These are phyloP conservation scores for Agapornis canus DNA, from an alignment of 2,797 vertebrate species.

Conservation along the genomic window DNA sequence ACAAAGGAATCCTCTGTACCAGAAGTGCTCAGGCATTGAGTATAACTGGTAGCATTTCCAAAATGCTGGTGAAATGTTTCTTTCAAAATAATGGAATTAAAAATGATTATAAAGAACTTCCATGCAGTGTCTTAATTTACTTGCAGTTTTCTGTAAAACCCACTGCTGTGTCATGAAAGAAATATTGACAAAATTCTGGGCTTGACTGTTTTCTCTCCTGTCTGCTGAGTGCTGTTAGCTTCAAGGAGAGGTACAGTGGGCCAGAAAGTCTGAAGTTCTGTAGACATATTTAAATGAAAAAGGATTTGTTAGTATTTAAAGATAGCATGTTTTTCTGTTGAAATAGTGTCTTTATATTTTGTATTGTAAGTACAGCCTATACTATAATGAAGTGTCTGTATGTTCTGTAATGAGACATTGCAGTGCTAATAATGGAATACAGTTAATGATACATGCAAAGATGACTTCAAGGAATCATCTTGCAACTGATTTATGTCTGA, in stretches of 20 bases:
- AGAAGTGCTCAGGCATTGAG: background rate
- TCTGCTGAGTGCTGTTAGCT: background rate
- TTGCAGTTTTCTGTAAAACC: background rate
- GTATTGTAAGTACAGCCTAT: background rate
- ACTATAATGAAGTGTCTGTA: background rate
- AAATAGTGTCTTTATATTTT: background rate
- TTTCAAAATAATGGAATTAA: background rate
- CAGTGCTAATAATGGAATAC: background rate
- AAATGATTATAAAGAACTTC: accelerated
- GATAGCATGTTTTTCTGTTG: background rate
- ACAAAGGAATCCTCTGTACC: background rate
- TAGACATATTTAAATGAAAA: background rate
- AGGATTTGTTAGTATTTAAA: background rate
- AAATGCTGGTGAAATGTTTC: background rate
- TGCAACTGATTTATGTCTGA: background rate
- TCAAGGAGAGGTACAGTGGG: background rate
- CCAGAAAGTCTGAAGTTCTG: background rate
- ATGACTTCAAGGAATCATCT: background rate
- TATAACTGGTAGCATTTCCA: background rate
- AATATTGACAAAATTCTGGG: background rate
- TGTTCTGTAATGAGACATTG: background rate
- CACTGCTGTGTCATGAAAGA: background rate
- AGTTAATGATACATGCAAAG: background rate
- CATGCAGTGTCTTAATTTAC: background rate
- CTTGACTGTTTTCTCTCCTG: background rate